Conservation (phyloP, 2,888 invertebrate species). For the Lumbricus terrestris region DNA sequence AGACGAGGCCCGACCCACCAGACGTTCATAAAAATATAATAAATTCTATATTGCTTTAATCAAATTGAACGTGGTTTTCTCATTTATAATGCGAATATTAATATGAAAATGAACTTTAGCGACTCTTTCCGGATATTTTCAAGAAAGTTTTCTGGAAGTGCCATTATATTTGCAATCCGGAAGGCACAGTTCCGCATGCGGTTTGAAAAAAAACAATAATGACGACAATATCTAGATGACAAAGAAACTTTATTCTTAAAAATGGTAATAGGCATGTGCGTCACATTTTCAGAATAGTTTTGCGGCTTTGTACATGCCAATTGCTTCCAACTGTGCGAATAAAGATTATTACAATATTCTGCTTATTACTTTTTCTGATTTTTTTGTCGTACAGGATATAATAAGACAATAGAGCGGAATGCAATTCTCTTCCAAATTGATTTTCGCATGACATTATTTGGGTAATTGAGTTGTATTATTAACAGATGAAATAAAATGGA, state of each 20-base stretch:
- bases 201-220: background rate
- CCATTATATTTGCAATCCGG: background rate
- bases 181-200: background rate
- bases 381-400: background rate
- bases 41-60: background rate
- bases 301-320: background rate
- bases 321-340: too few relatives aligned
- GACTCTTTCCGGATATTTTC: background rate
- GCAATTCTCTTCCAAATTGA: background rate
- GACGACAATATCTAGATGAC: background rate
- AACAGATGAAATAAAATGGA: background rate
- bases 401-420: conserved; percentile 3
- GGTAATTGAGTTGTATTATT: background rate
- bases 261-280: background rate
- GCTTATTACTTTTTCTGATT: background rate
- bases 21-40: too few relatives aligned
- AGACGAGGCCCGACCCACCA: too few relatives aligned
- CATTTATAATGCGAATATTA: background rate
- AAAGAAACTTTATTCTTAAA: background rate
- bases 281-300: background rate
- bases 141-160: background rate
- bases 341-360: background rate
- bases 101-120: background rate
- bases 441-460: background rate
- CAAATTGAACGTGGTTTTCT: background rate